A percentile compares a stretch with the other conserved stretches of the same genome.
Conservation (phyloP, 2,888 invertebrate species). For the Tuberolachnus salignus region DNA sequence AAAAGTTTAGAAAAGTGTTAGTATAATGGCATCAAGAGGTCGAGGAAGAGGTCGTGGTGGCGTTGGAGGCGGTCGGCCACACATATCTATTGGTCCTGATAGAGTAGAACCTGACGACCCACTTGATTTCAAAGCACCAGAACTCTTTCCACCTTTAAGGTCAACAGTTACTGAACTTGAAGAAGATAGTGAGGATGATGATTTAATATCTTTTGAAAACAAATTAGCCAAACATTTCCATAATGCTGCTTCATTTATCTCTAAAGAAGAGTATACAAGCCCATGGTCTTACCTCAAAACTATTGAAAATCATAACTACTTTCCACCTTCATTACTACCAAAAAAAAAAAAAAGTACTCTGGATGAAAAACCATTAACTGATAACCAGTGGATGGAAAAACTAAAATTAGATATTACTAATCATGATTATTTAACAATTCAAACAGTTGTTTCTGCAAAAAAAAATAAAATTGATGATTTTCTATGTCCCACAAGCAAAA, state of each 20-base stretch:
- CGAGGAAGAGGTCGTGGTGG: constrained; percentile 45
- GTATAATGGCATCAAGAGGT: constrained; percentile 49
- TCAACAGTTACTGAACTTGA: constrained; percentile 47
- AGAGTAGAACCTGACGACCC: constrained; percentile 47
- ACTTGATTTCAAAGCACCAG: constrained; percentile 55
- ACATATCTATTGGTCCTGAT: constrained; percentile 43
- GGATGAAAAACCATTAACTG: constrained; percentile 52
- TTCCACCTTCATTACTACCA: constrained; percentile 47
- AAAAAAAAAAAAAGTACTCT: constrained; percentile 36
- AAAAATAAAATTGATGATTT: constrained; percentile 57
- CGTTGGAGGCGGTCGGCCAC: constrained; percentile 19
- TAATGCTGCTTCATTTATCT: constrained; percentile 47
- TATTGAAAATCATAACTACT: constrained; percentile 45
- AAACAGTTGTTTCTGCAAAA: constrained; percentile 39
- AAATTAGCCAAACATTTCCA: constrained; percentile 50
- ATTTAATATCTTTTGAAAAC: constrained; percentile 53
- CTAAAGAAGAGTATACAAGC: constrained; percentile 29
- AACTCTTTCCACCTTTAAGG: constrained; percentile 52
- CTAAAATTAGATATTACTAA: constrained; percentile 37
- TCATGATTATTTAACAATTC: constrained; percentile 54
- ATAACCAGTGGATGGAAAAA: constrained; percentile 51
- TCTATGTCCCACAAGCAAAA: constrained; percentile 48
- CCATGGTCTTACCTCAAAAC: constrained; percentile 55
- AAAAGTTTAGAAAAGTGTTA: constrained; percentile 52
- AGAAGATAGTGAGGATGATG: constrained; percentile 60